Base-by-base conservation (phyloP, 2,113 vertebrate species). In the Lasiurus cinereus region DNA sequence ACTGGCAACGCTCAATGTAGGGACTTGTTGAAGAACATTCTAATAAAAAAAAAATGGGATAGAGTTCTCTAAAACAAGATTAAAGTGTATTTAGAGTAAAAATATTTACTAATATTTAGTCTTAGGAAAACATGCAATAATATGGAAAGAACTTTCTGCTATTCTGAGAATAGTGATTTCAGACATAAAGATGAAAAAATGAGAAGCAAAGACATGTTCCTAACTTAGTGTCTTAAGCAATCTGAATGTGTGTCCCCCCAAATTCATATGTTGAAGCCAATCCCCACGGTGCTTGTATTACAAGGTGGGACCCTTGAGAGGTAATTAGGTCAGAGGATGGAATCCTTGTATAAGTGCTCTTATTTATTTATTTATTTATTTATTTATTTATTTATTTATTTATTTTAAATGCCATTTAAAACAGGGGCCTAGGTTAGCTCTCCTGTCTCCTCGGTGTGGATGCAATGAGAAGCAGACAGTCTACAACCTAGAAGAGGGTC, bases 141-240 rank as follows among this genome's bases (percentile, higher is more conserved):
- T 39, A 50, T n/a, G 74, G 24, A 89, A 87, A 50, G 33, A 86
- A 83, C 15, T 88, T 85, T 64, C 13, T 66, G 27, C 33, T 31
- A 62, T 39, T 72, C 39, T 89, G 56, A 96, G 74, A 62, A 76
- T 54, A 67, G 78, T 3, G 27, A 48, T 48, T 52, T 64, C 15
- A 92, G 72, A 94, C 89, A 73, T 50, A 79, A 91, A 79, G 9
- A 12, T 79, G 15, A 77, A 64, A 89, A 77, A 72, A 39, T 27
- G 12, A 43, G 66, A 97, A 46, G 66, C 27, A 80, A 77, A 36
- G 13, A 19, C 1, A n/a, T 43, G 59, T 18, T n/a, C 50, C 50
- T 16, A 4, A 83, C 39, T 66, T 36, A n/a, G 14, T 46, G 27
- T 54, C 74, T 50, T 18, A 70, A 86, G 78, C 7, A 66, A 67